Evolutionary conservation across 2,888 invertebrate genomes (phyloP), one percentile per base, ranked within the genome.

Genomic region (Ophioninae sp.): DNA sequence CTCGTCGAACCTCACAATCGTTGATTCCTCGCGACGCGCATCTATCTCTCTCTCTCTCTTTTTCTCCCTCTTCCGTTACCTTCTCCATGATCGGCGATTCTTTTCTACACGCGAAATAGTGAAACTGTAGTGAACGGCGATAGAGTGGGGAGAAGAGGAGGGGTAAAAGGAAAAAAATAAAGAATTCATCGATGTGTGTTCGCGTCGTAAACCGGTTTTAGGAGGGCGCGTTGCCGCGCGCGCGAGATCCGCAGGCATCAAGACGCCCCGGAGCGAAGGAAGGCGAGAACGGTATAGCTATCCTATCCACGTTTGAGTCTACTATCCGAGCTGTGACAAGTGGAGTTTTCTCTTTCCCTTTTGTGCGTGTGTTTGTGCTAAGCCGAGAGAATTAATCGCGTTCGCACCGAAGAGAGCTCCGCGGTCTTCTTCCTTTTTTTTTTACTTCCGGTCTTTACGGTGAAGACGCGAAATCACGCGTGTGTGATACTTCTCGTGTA

Each of bases 321-420:
- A 30, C 84, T 87, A 83, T 86, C 7, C 39, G 84, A 89, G 86
- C 85, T 83, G 89, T 88, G 88, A 87, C 88, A 90, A 89, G 88
- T 88, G 88, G 80, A 59, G 37, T 59, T 76, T 75, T 50, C 61
- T 62, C 7, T 64, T 64, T 37, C 30, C 30, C 30, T 37, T 73
- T 21, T 20, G 57, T 39, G 62, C 59, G 72, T 74, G 80, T 59
- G 30, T 67, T 65, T 50, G 39, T 72, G 30, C 56, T 23, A 56
- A 44, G 56, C 39, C 77, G 82, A 75, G 59, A 57, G 50, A 67
- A 61, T 20, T 30, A 37, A 23, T 23, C 2, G 20, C 39, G 13
- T 23, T 39, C 10, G 59, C 23, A 13, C 44, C 37, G 39, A 44
- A 44, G 21, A 17, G 41, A 68, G 30, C 3, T 30, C 30, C 30